A percentile compares a stretch with the other conserved stretches of the same genome.
Conservation (phyloP, 2,888 invertebrate genomes). For the Gerris lacustris region DNA sequence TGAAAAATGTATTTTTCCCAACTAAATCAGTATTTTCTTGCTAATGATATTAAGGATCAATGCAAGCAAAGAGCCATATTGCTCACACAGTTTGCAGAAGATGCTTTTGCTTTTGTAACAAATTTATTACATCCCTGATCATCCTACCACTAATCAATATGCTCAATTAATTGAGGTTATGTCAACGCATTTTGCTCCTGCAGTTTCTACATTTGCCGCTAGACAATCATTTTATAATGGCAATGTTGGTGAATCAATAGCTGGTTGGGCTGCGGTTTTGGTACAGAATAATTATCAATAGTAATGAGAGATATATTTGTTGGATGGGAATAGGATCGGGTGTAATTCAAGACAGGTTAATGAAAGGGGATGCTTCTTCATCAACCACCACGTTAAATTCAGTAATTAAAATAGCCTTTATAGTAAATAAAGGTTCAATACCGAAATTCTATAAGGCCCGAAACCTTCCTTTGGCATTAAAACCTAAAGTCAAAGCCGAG, state of each 20-base stretch:
- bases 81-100: background rate
- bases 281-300: background rate
- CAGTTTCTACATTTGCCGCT: background rate
- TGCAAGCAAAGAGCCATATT: background rate
- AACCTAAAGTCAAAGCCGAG: constrained; percentile 28
- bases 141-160: background rate
- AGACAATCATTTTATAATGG: background rate
- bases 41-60: background rate
- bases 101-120: background rate
- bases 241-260: background rate
- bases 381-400: background rate
- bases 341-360: background rate
- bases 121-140: background rate
- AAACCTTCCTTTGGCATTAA: constrained; percentile 29
- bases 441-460: constrained; percentile 30
- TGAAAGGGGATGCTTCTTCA: background rate
- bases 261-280: background rate
- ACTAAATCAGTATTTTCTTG: background rate
- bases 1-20: background rate
- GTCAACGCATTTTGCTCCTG: background rate
- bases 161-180: background rate
- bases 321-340: background rate
- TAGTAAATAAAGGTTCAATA: constrained; percentile 7
- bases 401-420: background rate
- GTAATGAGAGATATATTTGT: background rate